A percentile compares a stretch with the other conserved stretches of the same genome.
Conservation (phyloP, 2,113 vertebrate species). For the Tragelaphus imberbis region DNA sequence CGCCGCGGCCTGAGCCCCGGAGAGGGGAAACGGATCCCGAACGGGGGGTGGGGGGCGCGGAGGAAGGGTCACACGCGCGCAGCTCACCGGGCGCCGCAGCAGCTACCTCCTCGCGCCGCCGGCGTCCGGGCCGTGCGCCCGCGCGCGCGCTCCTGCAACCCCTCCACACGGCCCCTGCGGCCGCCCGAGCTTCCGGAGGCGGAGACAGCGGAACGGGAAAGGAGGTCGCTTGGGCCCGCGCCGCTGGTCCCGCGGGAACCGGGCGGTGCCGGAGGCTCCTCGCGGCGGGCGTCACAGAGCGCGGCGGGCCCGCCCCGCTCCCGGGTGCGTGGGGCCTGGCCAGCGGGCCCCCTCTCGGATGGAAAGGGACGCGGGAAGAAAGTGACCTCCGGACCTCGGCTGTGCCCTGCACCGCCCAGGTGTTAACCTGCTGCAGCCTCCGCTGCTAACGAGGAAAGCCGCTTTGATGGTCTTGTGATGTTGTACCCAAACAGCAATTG, state of each 20-base stretch:
- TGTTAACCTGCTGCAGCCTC: no score
- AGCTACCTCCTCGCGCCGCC: not conserved
- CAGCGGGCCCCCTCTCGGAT: fast-evolving
- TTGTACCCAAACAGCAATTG: not conserved
- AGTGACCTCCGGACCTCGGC: fast-evolving
- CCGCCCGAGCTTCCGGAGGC: constrained; percentile 14
- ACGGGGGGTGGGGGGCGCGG: fast-evolving
- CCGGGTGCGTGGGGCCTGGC: not conserved
- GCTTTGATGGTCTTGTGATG: not conserved
- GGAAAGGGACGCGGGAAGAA: not conserved
- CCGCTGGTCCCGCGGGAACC: not conserved
- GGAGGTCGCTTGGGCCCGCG: fast-evolving
- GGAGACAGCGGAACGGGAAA: not conserved
- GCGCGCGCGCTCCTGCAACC: not conserved
- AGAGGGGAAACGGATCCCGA: constrained; percentile 9
- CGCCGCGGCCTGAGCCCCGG: not conserved
- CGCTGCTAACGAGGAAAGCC: not conserved
- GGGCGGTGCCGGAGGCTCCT: fast-evolving
- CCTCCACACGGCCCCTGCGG: fast-evolving
- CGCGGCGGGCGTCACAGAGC: not conserved
- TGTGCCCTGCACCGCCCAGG: fast-evolving
- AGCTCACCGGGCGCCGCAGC: not conserved
- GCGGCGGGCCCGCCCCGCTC: not conserved
- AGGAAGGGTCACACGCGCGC: not conserved
- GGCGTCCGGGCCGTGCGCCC: not conserved